phyloP scores from a whole-genome alignment of 2,888 invertebrate species.

The Ecliptopera silaceata region DNA sequence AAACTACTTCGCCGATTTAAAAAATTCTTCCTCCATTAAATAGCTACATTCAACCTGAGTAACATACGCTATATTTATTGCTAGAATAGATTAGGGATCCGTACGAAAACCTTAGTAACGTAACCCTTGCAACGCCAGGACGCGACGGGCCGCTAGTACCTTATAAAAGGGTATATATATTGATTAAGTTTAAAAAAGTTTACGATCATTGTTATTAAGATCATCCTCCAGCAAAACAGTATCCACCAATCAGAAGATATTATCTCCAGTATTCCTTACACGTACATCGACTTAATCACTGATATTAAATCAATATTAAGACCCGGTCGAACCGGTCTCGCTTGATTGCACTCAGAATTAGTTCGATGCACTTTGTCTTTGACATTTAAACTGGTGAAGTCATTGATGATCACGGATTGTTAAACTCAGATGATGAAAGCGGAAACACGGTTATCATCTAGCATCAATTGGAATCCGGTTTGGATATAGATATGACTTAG shows the following conservation, averaged over 20 bases:
- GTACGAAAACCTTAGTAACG: too few relatives aligned
- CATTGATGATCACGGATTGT: constrained; percentile 28
- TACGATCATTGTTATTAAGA: not conserved
- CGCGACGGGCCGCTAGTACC: too few relatives aligned
- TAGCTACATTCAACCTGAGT: too few relatives aligned
- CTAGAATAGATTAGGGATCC: too few relatives aligned
- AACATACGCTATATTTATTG: too few relatives aligned
- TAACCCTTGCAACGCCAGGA: too few relatives aligned
- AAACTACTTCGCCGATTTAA: too few relatives aligned
- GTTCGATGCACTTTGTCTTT: constrained; percentile 47
- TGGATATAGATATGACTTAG: constrained; percentile 12
- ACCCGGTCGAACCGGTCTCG: constrained; percentile 38
- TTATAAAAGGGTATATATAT: too few relatives aligned
- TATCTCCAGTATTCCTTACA: constrained; percentile 31
- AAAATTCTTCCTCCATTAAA: too few relatives aligned
- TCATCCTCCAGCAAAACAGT: constrained; percentile 14
- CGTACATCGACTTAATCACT: constrained; percentile 27
- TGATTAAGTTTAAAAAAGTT: too few relatives aligned
- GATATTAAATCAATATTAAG: constrained; percentile 38
- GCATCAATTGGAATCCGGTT: constrained; percentile 7
- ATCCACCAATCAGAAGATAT: constrained; percentile 9
- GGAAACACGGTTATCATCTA: constrained; percentile 10
- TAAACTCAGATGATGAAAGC: constrained; percentile 12
- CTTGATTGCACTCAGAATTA: constrained; percentile 43
- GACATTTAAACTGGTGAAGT: constrained; percentile 40